phyloP scores from a whole-genome alignment of 2,888 invertebrate genomes.

The Temnothorax unifasciatus region DNA sequence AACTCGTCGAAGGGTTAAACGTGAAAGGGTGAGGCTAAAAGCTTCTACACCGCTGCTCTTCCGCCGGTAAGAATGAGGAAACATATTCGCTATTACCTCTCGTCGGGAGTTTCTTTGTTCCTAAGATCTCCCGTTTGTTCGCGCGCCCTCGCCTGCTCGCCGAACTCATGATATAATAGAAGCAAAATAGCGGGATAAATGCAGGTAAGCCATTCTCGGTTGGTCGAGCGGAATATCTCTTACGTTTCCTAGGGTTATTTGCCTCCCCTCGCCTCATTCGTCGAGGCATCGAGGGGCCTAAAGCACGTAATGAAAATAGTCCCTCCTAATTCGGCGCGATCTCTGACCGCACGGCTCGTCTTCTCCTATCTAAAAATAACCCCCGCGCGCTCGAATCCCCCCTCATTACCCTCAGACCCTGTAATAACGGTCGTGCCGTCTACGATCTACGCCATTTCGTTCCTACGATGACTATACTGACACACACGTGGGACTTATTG shows the following conservation, averaged over 20 bases:
- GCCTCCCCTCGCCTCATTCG: slow-evolving; percentile 5
- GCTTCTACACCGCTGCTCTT: not conserved
- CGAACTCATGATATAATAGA: slow-evolving; percentile 11
- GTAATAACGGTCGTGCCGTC: slow-evolving; percentile 79
- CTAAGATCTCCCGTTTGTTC: slow-evolving; percentile 8
- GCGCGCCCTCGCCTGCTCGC: slow-evolving; percentile 49
- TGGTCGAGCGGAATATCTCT: slow-evolving; percentile 66
- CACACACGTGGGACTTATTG: slow-evolving; percentile 49
- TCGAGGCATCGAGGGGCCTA: slow-evolving; percentile 58
- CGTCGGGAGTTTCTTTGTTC: slow-evolving; percentile 50
- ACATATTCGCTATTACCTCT: slow-evolving; percentile 15
- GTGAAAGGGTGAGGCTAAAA: slow-evolving; percentile 32
- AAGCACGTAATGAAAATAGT: slow-evolving; percentile 82
- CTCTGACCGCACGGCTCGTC: slow-evolving; percentile 77
- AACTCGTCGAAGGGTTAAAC: slow-evolving; percentile 14
- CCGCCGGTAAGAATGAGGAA: slow-evolving; percentile 22
- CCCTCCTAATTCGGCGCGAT: slow-evolving; percentile 81
- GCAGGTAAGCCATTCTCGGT: slow-evolving; percentile 59
- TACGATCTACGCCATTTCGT: slow-evolving; percentile 48
- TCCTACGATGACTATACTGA: slow-evolving; percentile 22
- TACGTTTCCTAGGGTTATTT: slow-evolving; percentile 47
- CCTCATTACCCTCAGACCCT: slow-evolving; percentile 80
- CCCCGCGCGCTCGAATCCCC: slow-evolving; percentile 70
- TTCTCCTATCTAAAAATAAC: slow-evolving; percentile 80
- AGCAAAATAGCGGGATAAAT: slow-evolving; percentile 55